Percentiles rank a stretch among this genome's conserved stretches.
Conservation (phyloP, 2,113 vertebrate species). For the Dasyurus viverrinus region DNA sequence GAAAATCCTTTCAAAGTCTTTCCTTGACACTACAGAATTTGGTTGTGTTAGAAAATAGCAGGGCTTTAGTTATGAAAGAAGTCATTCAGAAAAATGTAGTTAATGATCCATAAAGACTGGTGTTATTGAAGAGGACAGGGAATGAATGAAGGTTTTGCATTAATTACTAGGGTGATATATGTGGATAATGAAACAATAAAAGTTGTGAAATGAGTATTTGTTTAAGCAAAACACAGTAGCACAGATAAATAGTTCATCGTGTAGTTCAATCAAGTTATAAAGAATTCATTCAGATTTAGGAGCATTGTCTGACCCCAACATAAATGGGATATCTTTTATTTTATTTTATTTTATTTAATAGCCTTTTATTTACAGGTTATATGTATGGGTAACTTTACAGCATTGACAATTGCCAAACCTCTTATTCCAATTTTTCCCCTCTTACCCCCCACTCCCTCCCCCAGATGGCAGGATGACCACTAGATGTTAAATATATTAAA, state of each 20-base stretch:
- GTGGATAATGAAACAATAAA: constrained; percentile 31
- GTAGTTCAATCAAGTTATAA: constrained; percentile 11
- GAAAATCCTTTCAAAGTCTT: background rate
- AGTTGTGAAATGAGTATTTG: background rate
- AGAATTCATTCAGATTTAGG: background rate
- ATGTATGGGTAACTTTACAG: no score
- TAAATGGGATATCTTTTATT: background rate
- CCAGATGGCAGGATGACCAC: no score
- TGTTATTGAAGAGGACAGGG: constrained; percentile 8
- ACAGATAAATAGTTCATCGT: background rate
- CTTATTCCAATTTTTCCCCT: no score
- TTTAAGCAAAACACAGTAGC: constrained; percentile 26
- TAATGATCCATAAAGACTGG: constrained; percentile 31
- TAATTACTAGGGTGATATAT: constrained; percentile 17
- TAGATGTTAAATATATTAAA: no score
- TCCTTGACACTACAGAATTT: constrained; percentile 2
- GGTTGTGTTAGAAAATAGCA: constrained; percentile 8
- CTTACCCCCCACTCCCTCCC: no score
- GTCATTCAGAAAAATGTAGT: constrained; percentile 54
- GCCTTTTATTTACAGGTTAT: no score
- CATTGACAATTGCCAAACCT: no score
- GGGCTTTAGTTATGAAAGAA: constrained; percentile 33
- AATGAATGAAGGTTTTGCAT: background rate
- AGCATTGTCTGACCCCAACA: constrained; percentile 29
- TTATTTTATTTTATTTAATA: no score